Base-by-base conservation (phyloP, 2,113 vertebrate species). In the Fregata magnificens region DNA sequence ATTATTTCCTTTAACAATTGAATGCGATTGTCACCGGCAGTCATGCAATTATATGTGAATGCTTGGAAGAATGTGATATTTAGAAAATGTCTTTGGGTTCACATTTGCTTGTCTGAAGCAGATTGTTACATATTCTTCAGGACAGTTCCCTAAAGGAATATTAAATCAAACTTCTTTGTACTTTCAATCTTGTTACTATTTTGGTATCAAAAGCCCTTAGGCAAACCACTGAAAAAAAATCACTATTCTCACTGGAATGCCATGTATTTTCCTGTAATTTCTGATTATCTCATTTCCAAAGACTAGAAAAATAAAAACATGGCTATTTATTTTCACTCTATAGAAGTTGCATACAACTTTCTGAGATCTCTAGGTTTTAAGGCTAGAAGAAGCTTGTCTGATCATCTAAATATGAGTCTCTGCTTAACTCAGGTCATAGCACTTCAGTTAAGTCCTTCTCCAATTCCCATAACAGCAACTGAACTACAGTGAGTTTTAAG, bases 41-140 rank as follows among this genome's bases (percentile, higher is more conserved):
- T 66, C 81, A 38, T 59, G 53, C 86, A 93, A 96, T 92, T 93
- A 85, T 63, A 93, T 49, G 66, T 49, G 80, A 88, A 89, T 74
- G 80, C 56, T 77, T 82, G 36, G 55, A 86, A 95, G 69, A 94
- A 96, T 82, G 58, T 82, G 49, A 31, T 82, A 89, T 94, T 97
- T 92, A 82, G 44, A 86, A 96, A 97, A 91, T 71, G 93, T 94
- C 94, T 95, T 92, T 91, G 90, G 73, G 88, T 94, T 95, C 90
- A 92, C 92, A 95, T 96, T 94, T 96, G 38, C 91, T 88, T 91
- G 45, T 95, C 90, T 96, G 81, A 97, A 96, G 66, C 86, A 96
- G 90, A 97, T 90, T 86, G 82, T 87, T 93, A 94, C 80, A 82
- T 95, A 95, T 97, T 86, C 88, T 95, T 84, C 78, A 93, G 84